Percentiles rank a stretch among this genome's conserved stretches.
Conservation (phyloP, 2,113 vertebrate species). For the Hippoglossus stenolepis region DNA sequence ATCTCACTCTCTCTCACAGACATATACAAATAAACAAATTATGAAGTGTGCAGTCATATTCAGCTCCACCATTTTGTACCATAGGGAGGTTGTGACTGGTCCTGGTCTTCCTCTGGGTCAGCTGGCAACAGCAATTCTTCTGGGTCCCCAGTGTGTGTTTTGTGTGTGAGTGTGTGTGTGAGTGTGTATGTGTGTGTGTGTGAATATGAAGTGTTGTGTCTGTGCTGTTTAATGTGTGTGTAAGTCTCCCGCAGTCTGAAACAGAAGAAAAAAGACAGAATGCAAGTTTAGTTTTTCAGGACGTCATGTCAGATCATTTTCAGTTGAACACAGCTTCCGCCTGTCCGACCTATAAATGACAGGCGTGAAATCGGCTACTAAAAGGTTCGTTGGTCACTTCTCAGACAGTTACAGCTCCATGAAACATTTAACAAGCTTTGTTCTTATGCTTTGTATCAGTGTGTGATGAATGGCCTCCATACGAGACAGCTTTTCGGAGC, state of each 20-base stretch:
- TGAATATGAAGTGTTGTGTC: not conserved
- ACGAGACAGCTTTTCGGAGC: constrained; percentile 41
- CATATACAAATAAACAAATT: constrained; percentile 58
- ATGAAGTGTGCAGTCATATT: constrained; percentile 53
- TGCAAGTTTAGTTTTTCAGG: constrained; percentile 36
- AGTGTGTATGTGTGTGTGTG: constrained; percentile 17
- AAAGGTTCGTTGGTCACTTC: constrained; percentile 53
- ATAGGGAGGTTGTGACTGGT: constrained; percentile 54
- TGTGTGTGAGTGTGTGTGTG: not conserved
- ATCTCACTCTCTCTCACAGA: constrained; percentile 15
- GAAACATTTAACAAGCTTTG: constrained; percentile 69
- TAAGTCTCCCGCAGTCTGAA: constrained; percentile 63
- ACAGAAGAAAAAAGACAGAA: constrained; percentile 53
- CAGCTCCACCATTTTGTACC: constrained; percentile 70
- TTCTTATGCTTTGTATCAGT: constrained; percentile 64
- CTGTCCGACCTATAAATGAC: constrained; percentile 55
- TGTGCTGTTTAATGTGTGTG: constrained; percentile 35
- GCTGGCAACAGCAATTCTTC: constrained; percentile 20
- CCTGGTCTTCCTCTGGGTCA: constrained; percentile 35
- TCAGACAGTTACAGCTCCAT: constrained; percentile 61
- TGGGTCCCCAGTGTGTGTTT: constrained; percentile 12
- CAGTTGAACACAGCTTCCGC: constrained; percentile 24
- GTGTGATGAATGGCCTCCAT: constrained; percentile 64
- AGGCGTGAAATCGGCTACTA: constrained; percentile 49
- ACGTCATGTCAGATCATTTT: constrained; percentile 37